phyloP scores from a whole-genome alignment of 1,140 invertebrate genomes.

The Augochlora pura region DNA sequence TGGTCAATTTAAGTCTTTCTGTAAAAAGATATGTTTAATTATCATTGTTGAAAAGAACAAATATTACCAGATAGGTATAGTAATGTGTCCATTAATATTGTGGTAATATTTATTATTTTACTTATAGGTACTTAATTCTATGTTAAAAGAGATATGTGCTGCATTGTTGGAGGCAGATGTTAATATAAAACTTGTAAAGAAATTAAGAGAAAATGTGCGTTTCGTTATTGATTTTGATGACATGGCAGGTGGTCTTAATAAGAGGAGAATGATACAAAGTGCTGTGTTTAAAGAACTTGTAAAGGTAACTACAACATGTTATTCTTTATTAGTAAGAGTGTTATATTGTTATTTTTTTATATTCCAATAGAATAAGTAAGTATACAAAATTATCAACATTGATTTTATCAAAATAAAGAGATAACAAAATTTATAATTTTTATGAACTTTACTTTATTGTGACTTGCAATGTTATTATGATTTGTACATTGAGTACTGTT shows the following conservation, averaged over 20 bases:
- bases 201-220: constrained; percentile 98
- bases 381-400: no score
- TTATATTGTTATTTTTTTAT: no score
- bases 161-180: constrained; percentile 99
- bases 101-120: constrained; percentile 25
- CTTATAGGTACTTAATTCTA: constrained; percentile 95
- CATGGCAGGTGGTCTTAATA: constrained; percentile 99
- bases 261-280: constrained; percentile 98
- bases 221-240: constrained; percentile 99
- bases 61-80: not conserved
- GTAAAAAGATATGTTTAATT: no score
- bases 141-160: constrained; percentile 99
- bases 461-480: no score
- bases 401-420: no score
- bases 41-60: no score
- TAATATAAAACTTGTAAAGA: constrained; percentile 97
- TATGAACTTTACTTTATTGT: no score
- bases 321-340: no score
- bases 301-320: constrained; percentile 84
- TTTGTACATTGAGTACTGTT: no score
- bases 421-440: no score
- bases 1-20: no score
- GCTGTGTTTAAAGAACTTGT: constrained; percentile 99
- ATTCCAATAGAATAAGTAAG: no score
- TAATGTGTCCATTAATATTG: not conserved